A percentile compares a stretch with the other conserved stretches of the same genome.
These are phyloP conservation scores for Nansenia antarctica DNA, from an alignment of 2,113 vertebrate species.

Conservation along the genomic window DNA sequence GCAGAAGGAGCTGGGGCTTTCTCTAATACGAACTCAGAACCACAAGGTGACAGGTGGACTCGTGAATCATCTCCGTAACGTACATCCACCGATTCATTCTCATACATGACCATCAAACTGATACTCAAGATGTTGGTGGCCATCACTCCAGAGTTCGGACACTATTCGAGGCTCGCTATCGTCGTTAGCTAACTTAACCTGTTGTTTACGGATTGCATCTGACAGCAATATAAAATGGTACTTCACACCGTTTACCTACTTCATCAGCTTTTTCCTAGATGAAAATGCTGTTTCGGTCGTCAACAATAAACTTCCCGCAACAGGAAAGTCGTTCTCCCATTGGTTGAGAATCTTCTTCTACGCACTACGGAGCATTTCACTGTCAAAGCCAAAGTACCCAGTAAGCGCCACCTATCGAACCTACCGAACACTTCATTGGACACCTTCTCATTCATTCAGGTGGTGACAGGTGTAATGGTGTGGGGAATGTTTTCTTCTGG, in stretches of 20 bases:
- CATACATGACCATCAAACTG: constrained; percentile 77
- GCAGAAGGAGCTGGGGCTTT: constrained; percentile 53
- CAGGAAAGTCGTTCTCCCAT: background rate
- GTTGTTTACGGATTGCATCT: background rate
- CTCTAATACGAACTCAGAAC: constrained; percentile 80
- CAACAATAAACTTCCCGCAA: constrained; percentile 6
- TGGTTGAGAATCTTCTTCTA: background rate
- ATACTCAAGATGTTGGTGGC: background rate
- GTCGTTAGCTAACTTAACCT: background rate
- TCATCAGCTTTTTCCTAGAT: no score
- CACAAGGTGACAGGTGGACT: constrained; percentile 84
- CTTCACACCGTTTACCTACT: no score
- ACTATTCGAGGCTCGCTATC: background rate
- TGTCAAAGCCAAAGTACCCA: background rate
- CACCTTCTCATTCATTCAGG: no score
- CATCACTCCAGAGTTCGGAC: background rate
- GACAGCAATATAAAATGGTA: no score
- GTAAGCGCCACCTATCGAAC: background rate
- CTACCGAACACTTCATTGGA: background rate
- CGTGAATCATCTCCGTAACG: constrained; percentile 69
- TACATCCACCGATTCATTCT: constrained; percentile 82
- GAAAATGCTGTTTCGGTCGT: no score
- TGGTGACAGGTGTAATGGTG: no score
- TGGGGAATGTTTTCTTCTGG: no score
- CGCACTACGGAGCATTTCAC: background rate